Percentiles rank a stretch among this genome's conserved stretches.
Evolutionary conservation across 2,888 invertebrate species (phyloP).

Genomic region (Mimumesa dahlbomi): DNA sequence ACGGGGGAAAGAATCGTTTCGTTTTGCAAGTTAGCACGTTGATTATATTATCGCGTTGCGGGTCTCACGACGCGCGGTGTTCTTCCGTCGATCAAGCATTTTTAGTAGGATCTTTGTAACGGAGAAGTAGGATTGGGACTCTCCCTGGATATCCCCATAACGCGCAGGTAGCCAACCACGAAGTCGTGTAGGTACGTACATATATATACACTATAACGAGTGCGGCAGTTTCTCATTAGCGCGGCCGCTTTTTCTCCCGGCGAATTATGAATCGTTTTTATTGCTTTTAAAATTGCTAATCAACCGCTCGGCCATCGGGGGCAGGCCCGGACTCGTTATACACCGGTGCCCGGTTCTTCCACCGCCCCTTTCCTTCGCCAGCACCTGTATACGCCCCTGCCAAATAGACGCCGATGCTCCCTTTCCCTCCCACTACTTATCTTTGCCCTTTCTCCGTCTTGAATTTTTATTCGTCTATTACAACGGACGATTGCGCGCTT

Average conservation of each 20-base stretch:
- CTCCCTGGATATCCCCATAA: conserved; percentile 34
- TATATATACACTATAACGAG: conserved; percentile 54
- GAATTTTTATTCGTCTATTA: conserved; percentile 18
- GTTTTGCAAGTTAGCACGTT: background rate
- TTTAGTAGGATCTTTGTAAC: conserved; percentile 25
- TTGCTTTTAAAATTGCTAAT: conserved; percentile 75
- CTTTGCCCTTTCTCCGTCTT: background rate
- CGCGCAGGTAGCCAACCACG: conserved; percentile 38
- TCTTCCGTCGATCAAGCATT: conserved; percentile 33
- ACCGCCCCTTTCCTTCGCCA: conserved; percentile 25
- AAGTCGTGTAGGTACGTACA: conserved; percentile 8
- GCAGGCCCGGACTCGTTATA: conserved; percentile 59
- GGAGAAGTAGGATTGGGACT: conserved; percentile 10
- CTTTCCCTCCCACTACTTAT: background rate
- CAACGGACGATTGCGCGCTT: conserved; percentile 26
- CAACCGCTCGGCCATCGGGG: conserved; percentile 62
- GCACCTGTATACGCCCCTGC: conserved; percentile 29
- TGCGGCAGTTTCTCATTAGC: conserved; percentile 73
- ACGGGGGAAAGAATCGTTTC: background rate
- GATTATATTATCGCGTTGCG: conserved; percentile 40
- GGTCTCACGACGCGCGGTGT: conserved; percentile 15
- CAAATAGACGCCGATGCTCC: conserved; percentile 16
- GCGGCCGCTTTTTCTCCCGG: conserved; percentile 68
- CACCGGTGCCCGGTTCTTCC: conserved; percentile 30
- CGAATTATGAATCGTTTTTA: conserved; percentile 74